Conservation (phyloP, 2,888 invertebrate species). For the Lamellibrachia satsuma region DNA sequence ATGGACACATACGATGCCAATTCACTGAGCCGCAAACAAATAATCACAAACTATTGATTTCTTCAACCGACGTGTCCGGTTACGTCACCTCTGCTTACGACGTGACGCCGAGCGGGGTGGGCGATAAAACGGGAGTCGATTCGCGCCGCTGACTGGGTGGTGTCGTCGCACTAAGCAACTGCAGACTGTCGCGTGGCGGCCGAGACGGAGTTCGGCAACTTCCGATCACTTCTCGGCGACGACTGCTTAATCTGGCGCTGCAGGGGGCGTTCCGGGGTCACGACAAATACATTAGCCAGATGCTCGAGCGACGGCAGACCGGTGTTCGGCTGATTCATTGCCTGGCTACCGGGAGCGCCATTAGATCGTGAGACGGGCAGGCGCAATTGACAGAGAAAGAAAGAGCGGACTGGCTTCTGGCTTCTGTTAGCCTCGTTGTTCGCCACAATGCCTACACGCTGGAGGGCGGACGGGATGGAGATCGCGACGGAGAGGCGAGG, state of each 20-base stretch:
- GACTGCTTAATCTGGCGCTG: not conserved
- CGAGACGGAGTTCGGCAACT: not conserved
- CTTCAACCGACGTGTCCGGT: not conserved
- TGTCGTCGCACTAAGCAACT: not conserved
- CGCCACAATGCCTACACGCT: not conserved
- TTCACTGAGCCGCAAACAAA: not conserved
- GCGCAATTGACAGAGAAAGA: not conserved
- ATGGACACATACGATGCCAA: not conserved
- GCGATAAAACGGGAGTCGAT: not conserved
- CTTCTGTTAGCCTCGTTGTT: not conserved
- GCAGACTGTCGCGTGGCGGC: not conserved
- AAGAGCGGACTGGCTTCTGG: not conserved
- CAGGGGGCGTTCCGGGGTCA: not conserved
- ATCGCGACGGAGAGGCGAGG: not conserved
- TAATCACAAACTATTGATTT: not conserved
- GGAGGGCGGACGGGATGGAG: not conserved
- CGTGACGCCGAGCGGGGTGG: not conserved
- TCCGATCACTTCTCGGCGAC: not conserved
- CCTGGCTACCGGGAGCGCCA: not conserved
- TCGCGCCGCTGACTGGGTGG: not conserved
- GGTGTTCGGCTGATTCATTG: conserved; percentile 7
- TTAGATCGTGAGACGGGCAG: not conserved
- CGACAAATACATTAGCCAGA: conserved; percentile 11
- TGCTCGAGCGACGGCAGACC: not conserved
- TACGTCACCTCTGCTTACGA: not conserved